Evolutionary conservation across 2,113 vertebrate species (phyloP).

Genomic region (Psilopsiagon aymara): DNA sequence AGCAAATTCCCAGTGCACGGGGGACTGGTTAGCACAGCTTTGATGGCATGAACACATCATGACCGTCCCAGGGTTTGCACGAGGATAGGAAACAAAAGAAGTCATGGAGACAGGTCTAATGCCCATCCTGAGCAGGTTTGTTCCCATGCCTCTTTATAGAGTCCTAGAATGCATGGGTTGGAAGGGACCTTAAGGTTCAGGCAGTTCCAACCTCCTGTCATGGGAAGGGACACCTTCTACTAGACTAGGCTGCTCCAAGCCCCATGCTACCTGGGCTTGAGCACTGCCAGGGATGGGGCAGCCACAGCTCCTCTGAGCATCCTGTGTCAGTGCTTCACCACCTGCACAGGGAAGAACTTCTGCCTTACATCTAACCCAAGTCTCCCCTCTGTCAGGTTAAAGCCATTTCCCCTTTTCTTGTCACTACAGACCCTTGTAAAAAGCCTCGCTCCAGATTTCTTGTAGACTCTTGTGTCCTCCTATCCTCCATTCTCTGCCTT

Average conservation of each 20-base stretch:
- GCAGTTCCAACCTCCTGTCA: not conserved
- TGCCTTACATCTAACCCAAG: not conserved
- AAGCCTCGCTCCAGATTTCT: not conserved
- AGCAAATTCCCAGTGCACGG: not conserved
- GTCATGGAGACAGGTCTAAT: not conserved
- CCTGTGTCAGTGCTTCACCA: not conserved
- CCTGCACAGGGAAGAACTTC: not conserved
- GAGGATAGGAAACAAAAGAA: not conserved
- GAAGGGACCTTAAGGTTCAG: not conserved
- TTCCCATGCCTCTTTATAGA: not conserved
- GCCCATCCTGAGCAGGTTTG: not conserved
- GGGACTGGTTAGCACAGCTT: not conserved
- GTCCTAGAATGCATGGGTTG: not conserved
- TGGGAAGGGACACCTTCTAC: not conserved
- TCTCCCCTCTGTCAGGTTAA: not conserved
- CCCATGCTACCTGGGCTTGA: not conserved
- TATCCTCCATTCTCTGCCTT: not conserved
- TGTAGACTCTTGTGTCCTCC: fast-evolving
- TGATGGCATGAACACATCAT: not conserved
- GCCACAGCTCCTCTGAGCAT: not conserved
- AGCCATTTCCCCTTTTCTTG: not conserved
- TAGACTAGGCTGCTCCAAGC: not conserved
- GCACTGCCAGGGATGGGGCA: not conserved
- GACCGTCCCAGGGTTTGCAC: not conserved
- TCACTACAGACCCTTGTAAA: not conserved